phyloP scores from a whole-genome alignment of 2,888 invertebrate genomes.

The Drosophila formosana region DNA sequence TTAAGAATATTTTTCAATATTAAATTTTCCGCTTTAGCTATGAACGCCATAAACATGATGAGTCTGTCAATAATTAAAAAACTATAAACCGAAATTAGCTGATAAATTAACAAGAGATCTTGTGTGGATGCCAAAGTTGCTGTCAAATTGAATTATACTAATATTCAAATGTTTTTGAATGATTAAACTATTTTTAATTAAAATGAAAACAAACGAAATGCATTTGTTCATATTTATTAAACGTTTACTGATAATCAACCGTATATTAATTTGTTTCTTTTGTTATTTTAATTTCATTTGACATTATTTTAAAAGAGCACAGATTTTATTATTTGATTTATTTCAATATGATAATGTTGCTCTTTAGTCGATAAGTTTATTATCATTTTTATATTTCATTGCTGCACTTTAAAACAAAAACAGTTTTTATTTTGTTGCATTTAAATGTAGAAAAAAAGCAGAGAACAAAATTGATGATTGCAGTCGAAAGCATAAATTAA shows the following conservation, averaged over 20 bases:
- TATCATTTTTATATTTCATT: background rate
- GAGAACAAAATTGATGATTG: conserved; percentile 36
- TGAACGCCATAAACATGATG: conserved; percentile 3
- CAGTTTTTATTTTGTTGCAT: conserved; percentile 7
- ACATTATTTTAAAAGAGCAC: no score
- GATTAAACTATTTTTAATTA: conserved; percentile 11
- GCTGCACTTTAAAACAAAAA: background rate
- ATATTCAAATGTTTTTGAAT: background rate
- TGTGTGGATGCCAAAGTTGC: conserved; percentile 4
- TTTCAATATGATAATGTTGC: no score
- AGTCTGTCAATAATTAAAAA: conserved; percentile 21
- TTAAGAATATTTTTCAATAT: conserved; percentile 5
- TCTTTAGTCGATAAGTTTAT: no score
- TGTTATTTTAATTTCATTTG: background rate
- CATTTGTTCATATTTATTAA: background rate
- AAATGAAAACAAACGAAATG: background rate
- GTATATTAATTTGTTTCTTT: background rate
- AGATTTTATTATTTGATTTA: no score
- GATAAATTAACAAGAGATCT: conserved; percentile 8
- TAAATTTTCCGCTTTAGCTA: background rate
- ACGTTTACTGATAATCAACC: background rate
- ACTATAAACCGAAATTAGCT: conserved; percentile 12
- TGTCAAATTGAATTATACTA: conserved; percentile 19
- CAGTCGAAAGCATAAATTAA: conserved; percentile 45
- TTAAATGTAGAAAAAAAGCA: conserved; percentile 5